phyloP scores from a whole-genome alignment of 2,113 vertebrate genomes.

The Pangasianodon hypophthalmus region DNA sequence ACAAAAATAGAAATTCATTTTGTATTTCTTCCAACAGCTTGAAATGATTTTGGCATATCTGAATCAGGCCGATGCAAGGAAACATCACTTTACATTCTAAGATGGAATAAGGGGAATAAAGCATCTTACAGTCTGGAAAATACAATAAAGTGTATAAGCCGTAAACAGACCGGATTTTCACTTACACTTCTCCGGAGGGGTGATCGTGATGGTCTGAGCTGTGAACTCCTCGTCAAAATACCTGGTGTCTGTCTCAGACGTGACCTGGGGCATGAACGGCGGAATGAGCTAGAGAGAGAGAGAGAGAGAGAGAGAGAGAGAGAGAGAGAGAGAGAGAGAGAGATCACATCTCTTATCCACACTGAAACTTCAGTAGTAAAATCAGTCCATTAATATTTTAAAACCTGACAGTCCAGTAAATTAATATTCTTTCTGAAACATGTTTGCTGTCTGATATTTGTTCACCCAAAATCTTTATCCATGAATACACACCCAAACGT shows the following conservation, averaged over 20 bases:
- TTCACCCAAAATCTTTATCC: neutral
- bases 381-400: neutral
- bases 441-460: neutral
- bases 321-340: neutral
- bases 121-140: neutral
- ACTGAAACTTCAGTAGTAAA: neutral
- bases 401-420: too few relatives aligned
- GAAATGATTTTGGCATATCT: neutral
- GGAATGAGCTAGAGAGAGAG: constrained; percentile 67
- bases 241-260: constrained; percentile 77
- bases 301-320: constrained; percentile 39
- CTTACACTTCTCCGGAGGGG: constrained; percentile 69
- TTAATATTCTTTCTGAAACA: neutral
- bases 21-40: neutral
- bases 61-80: neutral
- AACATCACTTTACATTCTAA: too few relatives aligned
- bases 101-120: neutral
- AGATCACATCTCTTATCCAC: neutral
- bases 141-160: neutral
- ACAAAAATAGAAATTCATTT: too few relatives aligned
- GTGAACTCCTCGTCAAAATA: constrained; percentile 82
- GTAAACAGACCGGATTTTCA: neutral
- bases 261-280: constrained; percentile 75
- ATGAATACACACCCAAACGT: neutral
- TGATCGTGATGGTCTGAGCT: constrained; percentile 81